Conservation (phyloP, 2,888 invertebrate genomes). For the Tachina fera region DNA sequence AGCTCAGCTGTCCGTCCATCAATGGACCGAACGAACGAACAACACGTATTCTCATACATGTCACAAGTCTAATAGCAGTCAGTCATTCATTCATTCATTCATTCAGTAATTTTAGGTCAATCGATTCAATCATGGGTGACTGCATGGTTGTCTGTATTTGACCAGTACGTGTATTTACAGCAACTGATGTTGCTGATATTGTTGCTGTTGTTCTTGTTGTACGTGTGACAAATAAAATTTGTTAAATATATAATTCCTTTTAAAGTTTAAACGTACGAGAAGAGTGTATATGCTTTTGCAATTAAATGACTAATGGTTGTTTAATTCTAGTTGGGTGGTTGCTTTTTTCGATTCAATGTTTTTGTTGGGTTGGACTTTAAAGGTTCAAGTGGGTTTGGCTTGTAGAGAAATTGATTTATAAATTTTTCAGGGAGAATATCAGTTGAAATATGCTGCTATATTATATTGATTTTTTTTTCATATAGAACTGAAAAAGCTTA, state of each 20-base stretch:
- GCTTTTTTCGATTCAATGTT: constrained; percentile 9
- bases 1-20: background rate
- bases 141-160: constrained; percentile 46
- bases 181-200: constrained; percentile 2
- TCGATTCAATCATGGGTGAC: constrained; percentile 66
- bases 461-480: too few relatives aligned
- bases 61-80: constrained; percentile 62
- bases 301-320: constrained; percentile 24
- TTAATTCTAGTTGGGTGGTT: background rate
- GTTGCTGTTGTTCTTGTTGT: background rate
- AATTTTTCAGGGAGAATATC: too few relatives aligned
- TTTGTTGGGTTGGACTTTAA: background rate
- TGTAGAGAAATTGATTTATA: too few relatives aligned
- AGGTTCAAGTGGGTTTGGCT: background rate
- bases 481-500: too few relatives aligned
- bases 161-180: constrained; percentile 10
- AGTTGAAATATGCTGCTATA: too few relatives aligned
- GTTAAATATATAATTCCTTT: constrained; percentile 33
- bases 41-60: constrained; percentile 65
- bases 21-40: constrained; percentile 42
- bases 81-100: constrained; percentile 50
- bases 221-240: constrained; percentile 23
- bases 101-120: constrained; percentile 65
- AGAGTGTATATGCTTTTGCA: background rate
- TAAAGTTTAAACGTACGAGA: background rate